Evolutionary conservation across 2,113 vertebrate species (phyloP), one percentile per base, ranked within the genome.

Genomic region (Entomyzon cyanotis): DNA sequence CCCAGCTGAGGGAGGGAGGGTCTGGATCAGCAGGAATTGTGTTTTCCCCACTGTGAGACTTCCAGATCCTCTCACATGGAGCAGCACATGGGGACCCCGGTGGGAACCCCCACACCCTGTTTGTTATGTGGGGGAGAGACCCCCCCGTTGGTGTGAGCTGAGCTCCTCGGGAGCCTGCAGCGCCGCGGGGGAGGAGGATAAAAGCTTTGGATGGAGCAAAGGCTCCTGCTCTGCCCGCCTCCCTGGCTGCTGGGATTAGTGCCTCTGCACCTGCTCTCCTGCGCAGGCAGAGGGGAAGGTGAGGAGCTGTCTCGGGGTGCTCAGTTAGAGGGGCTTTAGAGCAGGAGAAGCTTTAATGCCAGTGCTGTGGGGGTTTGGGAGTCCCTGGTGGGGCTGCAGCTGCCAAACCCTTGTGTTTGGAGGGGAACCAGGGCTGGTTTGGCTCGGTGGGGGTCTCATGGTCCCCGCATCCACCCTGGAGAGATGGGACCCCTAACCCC

Each of bases 401-500:
- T 31, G 47, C 41, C 31, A 30, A 82, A 46, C 33, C 33, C 75
- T 42, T 0, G 0, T 6, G 47, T 41, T 15, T 15, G 12, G n/a
- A 14, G 35, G 16, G 44, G 31, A 28, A 5, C 2, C 24, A 4
- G 65, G 44, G 19, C 8, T 2, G 33, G 14, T 12, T 28, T 28
- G 47, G 28, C 24, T 41, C 2, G 0, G 44, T 16, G 39, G 30
- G 24, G 27, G 4, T 19, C 15, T 9, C 15, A 1, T 0, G 0
- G 5, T 30, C 19, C 33, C 41, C 30, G 8, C 3, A 9, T 3
- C 17, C 30, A 12, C n/a, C 35, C 22, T 0, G 3, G 31, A 14
- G 50, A 14, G 50, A 7, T 37, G 47, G 47, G 42, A 82, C 35
- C 20, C 14, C 47, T 18, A 22, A 33, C 2, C 13, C 23, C 35